These are phyloP conservation scores for Apotomis turbidana DNA, from an alignment of 2,888 invertebrate species.

Conservation along the genomic window DNA sequence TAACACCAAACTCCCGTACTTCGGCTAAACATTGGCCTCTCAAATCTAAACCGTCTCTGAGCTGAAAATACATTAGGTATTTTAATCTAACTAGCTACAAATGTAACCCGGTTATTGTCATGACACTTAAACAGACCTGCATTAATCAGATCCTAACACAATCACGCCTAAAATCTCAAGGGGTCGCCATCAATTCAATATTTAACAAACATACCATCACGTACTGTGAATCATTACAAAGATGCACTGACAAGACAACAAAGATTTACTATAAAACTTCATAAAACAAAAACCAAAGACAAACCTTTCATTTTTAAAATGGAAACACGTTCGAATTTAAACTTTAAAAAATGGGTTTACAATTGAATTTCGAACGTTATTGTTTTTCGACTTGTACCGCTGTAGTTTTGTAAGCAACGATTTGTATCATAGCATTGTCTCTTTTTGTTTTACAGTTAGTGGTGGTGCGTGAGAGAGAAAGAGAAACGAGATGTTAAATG, in stretches of 20 bases:
- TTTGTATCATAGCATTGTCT: constrained; percentile 45
- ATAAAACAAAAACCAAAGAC: constrained; percentile 32
- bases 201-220: constrained; percentile 72
- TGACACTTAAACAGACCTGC: constrained; percentile 20
- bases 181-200: constrained; percentile 66
- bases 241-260: constrained; percentile 68
- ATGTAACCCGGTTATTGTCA: constrained; percentile 9
- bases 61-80: background rate
- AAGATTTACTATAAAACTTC: constrained; percentile 62
- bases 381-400: background rate
- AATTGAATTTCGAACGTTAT: constrained; percentile 1
- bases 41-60: too few species aligned
- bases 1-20: too few species aligned
- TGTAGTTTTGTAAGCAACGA: constrained; percentile 7
- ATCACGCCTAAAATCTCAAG: constrained; percentile 55
- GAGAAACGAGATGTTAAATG: constrained; percentile 75
- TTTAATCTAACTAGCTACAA: background rate
- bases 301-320: constrained; percentile 9
- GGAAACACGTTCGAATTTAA: constrained; percentile 3
- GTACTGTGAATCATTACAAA: constrained; percentile 65
- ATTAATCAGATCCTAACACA: constrained; percentile 57
- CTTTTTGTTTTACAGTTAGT: constrained; percentile 48
- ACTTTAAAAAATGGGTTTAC: constrained; percentile 5
- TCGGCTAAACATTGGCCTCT: too few species aligned
- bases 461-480: constrained; percentile 58